phyloP scores from a whole-genome alignment of 1,140 invertebrate genomes.

The Pseudomyrmex sp. region DNA sequence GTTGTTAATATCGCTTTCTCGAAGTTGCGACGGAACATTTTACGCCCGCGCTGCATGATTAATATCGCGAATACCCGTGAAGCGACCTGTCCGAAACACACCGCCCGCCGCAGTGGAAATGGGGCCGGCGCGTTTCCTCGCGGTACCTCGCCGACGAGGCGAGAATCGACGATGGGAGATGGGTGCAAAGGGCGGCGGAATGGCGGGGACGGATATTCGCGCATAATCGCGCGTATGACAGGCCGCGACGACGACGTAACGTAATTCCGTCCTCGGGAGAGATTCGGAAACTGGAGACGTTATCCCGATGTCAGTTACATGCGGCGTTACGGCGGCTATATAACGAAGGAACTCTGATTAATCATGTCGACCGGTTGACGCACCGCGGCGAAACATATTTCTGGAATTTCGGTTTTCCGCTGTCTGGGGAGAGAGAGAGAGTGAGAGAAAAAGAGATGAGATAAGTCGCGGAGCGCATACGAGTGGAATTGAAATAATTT shows the following conservation, averaged over 20 bases:
- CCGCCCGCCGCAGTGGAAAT: neutral
- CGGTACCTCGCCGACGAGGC: slow-evolving; percentile 8
- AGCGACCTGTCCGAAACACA: slow-evolving; percentile 64
- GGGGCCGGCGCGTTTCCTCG: neutral
- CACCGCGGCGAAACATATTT: neutral
- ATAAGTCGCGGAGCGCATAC: neutral
- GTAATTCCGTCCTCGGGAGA: slow-evolving; percentile 66
- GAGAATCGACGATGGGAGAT: neutral
- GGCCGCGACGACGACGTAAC: slow-evolving; percentile 25
- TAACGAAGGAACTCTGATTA: slow-evolving; percentile 48
- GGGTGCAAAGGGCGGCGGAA: neutral
- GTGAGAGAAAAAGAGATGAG: neutral
- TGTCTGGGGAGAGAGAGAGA: neutral
- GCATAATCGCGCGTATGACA: slow-evolving; percentile 63
- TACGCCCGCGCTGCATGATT: slow-evolving; percentile 65
- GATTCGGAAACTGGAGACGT: slow-evolving; percentile 54
- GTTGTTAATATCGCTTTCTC: slow-evolving; percentile 32
- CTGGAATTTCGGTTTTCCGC: slow-evolving; percentile 1
- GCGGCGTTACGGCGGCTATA: slow-evolving; percentile 10
- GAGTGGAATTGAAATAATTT: slow-evolving; percentile 36
- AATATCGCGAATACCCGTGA: slow-evolving; percentile 57
- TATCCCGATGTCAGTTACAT: slow-evolving; percentile 53
- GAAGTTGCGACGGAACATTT: slow-evolving; percentile 50
- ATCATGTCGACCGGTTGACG: slow-evolving; percentile 19
- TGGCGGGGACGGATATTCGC: neutral